Base-by-base conservation (phyloP, 2,888 invertebrate species). In the Meliscaeva auricollis region DNA sequence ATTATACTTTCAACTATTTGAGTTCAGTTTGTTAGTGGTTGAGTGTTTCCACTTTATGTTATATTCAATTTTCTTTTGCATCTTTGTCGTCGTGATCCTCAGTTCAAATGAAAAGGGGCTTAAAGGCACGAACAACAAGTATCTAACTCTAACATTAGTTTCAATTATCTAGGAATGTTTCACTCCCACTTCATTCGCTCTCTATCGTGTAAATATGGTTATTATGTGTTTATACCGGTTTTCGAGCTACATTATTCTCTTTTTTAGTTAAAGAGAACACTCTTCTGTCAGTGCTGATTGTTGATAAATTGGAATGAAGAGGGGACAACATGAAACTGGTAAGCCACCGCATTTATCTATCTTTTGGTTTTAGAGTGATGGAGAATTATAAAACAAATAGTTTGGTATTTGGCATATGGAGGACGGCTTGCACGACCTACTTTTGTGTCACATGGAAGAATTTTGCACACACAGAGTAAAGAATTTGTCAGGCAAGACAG, bases 351-450 rank as follows among this genome's bases (percentile, higher is more conserved):
- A 17, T 38, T 38, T 26, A 66, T 38, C 9, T 22, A 66, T 50
- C 48, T 66, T 44, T 11, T 48, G n/a, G 35, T 20, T 46, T 30
- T 5, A 20, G 13, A 13, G 22, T 50, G 66, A 66, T 66, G 35
- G 32, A 35, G 66, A 50, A 50, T 46, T 50, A 22, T 50, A 66
- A 50, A 66, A 30, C 60, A 75, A 81, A 76, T 56, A 64, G 46
- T 38, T 44, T 13, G 35, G 35, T 50, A 30, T 54, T 75, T 69
- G 62, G 78, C 73, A 56, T 44, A 54, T 9, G 26, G 0, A 11
- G 2, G 26, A 58, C 58, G 64, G 46, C 48, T 66, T 83, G 83
- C 26, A 50, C 64, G 75, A 80, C 84, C 80, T 75, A 84, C 75
- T 76, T 84, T 84, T 66, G 5, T 75, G 73, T 69, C 66, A 72